These are phyloP conservation scores for Noctua fimbriata DNA, from an alignment of 2,888 invertebrate genomes.

Conservation along the genomic window DNA sequence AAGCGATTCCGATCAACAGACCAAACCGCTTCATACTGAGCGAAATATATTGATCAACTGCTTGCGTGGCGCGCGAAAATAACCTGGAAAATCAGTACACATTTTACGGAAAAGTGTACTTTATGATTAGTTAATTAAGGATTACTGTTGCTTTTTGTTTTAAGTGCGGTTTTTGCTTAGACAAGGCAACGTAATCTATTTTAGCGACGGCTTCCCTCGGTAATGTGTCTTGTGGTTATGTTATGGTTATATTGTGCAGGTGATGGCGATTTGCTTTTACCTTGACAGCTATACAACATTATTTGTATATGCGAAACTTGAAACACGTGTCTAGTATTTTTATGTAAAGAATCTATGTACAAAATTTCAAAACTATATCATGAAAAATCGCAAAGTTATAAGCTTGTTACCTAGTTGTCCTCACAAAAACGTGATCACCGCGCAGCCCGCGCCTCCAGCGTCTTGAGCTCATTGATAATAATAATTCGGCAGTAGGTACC, in stretches of 20 bases:
- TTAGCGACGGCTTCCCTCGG: slow-evolving; percentile 69
- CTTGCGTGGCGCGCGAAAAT: slow-evolving; percentile 51
- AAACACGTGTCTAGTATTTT: no score
- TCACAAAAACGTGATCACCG: no score
- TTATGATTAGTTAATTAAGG: slow-evolving; percentile 33
- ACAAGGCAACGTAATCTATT: slow-evolving; percentile 71
- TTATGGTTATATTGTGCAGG: slow-evolving; percentile 6
- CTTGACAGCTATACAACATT: background rate
- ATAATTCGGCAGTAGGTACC: no score
- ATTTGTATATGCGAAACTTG: no score
- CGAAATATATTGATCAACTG: slow-evolving; percentile 60
- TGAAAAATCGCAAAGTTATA: no score
- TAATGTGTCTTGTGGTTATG: slow-evolving; percentile 52
- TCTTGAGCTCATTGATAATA: no score
- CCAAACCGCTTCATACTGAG: slow-evolving; percentile 46
- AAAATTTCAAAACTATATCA: no score
- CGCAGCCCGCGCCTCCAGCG: no score
- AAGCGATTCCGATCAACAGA: slow-evolving; percentile 47
- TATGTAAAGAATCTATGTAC: no score
- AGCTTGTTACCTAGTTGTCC: no score
- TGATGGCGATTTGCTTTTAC: slow-evolving; percentile 26
- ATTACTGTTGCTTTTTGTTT: slow-evolving; percentile 39
- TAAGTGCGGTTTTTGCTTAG: slow-evolving; percentile 45
- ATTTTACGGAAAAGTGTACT: slow-evolving; percentile 29
- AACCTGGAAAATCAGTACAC: slow-evolving; percentile 13